These are phyloP conservation scores for Acholoe squamosa DNA, from an alignment of 2,888 invertebrate species.

Conservation along the genomic window DNA sequence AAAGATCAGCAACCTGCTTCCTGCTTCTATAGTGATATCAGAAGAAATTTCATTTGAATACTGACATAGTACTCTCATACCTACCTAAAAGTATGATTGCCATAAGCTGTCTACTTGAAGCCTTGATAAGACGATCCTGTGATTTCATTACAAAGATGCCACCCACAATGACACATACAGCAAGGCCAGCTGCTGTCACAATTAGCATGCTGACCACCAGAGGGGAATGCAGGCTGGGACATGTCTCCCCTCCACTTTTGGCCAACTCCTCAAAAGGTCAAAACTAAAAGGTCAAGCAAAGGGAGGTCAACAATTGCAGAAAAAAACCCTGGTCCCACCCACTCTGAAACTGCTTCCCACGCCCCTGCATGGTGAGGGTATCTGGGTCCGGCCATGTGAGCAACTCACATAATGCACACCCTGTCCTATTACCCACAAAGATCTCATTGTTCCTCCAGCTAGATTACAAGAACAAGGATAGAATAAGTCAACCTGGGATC, in stretches of 20 bases:
- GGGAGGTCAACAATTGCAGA: too few relatives aligned
- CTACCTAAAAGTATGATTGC: conserved; percentile 64
- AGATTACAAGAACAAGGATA: too few relatives aligned
- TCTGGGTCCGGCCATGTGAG: conserved; percentile 66
- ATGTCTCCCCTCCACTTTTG: too few relatives aligned
- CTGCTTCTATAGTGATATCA: too few relatives aligned
- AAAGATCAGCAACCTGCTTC: too few relatives aligned
- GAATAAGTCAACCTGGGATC: too few relatives aligned
- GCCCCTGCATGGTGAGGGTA: conserved; percentile 11
- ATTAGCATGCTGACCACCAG: neutral
- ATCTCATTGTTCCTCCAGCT: conserved; percentile 68
- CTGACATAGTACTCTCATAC: too few relatives aligned
- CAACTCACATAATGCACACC: conserved; percentile 66
- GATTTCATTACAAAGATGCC: conserved; percentile 53
- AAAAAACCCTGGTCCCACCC: too few relatives aligned
- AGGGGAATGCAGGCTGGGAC: conserved; percentile 39
- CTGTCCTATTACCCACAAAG: conserved; percentile 64
- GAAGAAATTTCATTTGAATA: too few relatives aligned
- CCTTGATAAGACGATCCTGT: conserved; percentile 65
- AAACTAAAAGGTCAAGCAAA: too few relatives aligned
- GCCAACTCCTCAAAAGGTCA: too few relatives aligned
- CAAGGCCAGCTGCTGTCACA: neutral
- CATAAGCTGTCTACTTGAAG: conserved; percentile 65
- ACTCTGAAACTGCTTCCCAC: conserved; percentile 64
- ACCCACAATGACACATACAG: neutral